phyloP scores from a whole-genome alignment of 1,140 invertebrate genomes.

The Pseudomyrmex sp. region DNA sequence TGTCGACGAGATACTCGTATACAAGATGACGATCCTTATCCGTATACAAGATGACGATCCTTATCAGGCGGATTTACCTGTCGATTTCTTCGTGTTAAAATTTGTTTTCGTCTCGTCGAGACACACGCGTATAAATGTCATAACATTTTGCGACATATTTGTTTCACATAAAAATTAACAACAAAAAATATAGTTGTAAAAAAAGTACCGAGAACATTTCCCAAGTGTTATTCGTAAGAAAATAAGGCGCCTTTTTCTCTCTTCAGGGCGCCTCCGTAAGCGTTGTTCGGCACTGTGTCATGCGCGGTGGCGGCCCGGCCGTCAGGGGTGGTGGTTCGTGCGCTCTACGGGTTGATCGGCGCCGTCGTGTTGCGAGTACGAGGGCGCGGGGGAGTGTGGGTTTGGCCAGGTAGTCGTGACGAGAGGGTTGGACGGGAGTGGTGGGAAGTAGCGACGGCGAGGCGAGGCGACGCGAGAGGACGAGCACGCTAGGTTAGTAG shows the following conservation, averaged over 20 bases:
- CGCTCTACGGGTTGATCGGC: constrained; percentile 63
- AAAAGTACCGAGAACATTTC: constrained; percentile 24
- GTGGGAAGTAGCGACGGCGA: constrained; percentile 33
- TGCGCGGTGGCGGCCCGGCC: constrained; percentile 42
- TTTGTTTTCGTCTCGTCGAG: too few relatives aligned
- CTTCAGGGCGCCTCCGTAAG: not conserved
- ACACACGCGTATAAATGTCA: not conserved
- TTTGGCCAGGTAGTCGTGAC: constrained; percentile 72
- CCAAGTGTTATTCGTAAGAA: not conserved
- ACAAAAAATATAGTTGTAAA: not conserved
- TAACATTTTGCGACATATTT: not conserved
- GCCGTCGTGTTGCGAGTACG: constrained; percentile 40
- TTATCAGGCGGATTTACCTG: not conserved
- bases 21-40: not conserved
- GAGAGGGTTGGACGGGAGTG: constrained; percentile 40
- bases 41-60: not conserved
- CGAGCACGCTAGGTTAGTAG: constrained; percentile 78
- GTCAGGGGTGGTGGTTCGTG: constrained; percentile 64
- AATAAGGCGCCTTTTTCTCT: not conserved
- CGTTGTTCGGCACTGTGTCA: constrained; percentile 60
- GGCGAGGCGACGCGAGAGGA: constrained; percentile 51
- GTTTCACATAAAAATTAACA: too few relatives aligned
- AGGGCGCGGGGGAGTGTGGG: constrained; percentile 62
- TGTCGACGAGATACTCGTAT: not conserved
- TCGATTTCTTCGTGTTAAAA: not conserved